A percentile compares a stretch with the other conserved stretches of the same genome.
These are phyloP conservation scores for Drosophila busckii DNA, from an alignment of 1,140 invertebrate species.

Conservation along the genomic window DNA sequence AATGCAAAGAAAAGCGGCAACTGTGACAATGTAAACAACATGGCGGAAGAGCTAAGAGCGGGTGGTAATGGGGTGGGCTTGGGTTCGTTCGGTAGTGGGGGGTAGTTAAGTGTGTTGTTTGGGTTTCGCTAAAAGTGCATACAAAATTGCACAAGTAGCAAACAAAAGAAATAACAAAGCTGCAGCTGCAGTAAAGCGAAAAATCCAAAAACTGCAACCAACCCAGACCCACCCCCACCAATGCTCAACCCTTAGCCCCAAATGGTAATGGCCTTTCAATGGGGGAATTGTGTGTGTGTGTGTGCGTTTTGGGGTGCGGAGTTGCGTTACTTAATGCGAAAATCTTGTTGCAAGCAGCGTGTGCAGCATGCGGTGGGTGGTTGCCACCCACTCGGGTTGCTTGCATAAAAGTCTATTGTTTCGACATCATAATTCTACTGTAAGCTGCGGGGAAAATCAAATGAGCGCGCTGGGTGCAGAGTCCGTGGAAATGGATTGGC, in stretches of 20 bases:
- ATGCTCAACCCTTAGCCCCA: constrained; percentile 39
- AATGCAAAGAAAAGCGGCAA: constrained; percentile 60
- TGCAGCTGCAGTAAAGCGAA: constrained; percentile 37
- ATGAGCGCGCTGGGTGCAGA: not conserved
- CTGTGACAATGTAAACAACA: constrained; percentile 74
- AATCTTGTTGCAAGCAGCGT: constrained; percentile 68
- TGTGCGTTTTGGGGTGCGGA: constrained; percentile 18
- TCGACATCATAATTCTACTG: constrained; percentile 73
- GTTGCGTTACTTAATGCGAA: constrained; percentile 62
- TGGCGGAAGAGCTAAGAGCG: constrained; percentile 20
- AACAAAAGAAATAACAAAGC: constrained; percentile 59
- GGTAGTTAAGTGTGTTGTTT: not conserved
- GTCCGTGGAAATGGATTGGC: constrained; percentile 15
- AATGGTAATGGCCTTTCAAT: constrained; percentile 67
- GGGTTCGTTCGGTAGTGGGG: too few species aligned
- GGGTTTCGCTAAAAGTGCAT: constrained; percentile 58
- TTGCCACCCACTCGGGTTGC: constrained; percentile 16
- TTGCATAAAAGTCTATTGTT: constrained; percentile 72
- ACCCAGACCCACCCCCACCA: constrained; percentile 10
- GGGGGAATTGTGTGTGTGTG: constrained; percentile 5
- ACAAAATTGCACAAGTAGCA: constrained; percentile 67
- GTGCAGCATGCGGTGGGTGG: constrained; percentile 44
- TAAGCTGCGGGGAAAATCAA: constrained; percentile 48
- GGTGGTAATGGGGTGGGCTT: not conserved
- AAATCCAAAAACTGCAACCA: constrained; percentile 51